These are phyloP conservation scores for Danionella cerebrum DNA, from an alignment of 2,113 vertebrate genomes.

Conservation along the genomic window DNA sequence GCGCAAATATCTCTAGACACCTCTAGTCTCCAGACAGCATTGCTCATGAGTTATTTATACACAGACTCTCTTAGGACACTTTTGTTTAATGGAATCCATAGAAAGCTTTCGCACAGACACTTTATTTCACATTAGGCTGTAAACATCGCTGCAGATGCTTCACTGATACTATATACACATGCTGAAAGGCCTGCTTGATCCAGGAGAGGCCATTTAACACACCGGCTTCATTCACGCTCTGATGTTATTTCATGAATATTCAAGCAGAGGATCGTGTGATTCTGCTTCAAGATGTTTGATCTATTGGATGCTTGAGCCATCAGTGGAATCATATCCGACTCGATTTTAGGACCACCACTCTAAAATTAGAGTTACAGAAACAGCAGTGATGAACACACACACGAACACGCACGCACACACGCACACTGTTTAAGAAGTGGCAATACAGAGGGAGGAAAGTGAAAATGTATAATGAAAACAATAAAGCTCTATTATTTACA, in stretches of 20 bases:
- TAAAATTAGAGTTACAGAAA: no score
- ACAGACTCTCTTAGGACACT: neutral
- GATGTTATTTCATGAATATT: neutral
- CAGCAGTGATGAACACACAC: no score
- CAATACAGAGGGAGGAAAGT: no score
- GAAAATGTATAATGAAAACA: no score
- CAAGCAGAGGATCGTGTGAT: neutral
- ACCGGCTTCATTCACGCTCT: neutral
- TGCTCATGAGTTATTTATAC: slow-evolving; percentile 4
- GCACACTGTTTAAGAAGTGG: no score
- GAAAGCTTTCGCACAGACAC: neutral
- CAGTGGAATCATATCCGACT: no score
- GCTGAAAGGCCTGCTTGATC: neutral
- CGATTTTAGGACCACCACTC: no score
- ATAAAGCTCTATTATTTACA: no score
- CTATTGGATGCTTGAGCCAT: no score
- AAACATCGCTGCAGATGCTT: slow-evolving; percentile 2
- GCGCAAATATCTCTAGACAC: neutral
- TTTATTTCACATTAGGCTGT: neutral
- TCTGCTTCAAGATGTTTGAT: neutral
- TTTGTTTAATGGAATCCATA: neutral
- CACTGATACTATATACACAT: neutral
- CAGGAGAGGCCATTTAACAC: neutral
- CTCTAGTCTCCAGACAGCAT: neutral
- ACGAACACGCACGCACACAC: no score